A percentile compares a stretch with the other conserved stretches of the same genome.
phyloP scores from a whole-genome alignment of 2,797 vertebrate species.

The Sebastes aleutianus region DNA sequence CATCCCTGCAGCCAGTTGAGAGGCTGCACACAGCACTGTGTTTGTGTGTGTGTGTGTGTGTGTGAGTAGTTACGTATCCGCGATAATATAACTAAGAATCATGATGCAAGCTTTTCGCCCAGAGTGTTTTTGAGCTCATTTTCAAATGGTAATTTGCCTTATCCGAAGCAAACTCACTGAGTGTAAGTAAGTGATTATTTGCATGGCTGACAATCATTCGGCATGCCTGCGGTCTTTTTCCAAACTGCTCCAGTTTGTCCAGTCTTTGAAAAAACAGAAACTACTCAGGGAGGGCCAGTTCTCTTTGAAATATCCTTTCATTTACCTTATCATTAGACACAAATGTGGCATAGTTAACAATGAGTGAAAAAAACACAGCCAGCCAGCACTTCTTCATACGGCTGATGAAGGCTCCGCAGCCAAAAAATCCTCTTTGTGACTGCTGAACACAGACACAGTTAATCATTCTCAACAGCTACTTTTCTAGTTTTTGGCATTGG shows the following conservation, averaged over 20 bases:
- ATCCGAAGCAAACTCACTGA: conserved; percentile 93
- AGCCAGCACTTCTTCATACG: conserved; percentile 48
- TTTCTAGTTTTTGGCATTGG: conserved; percentile 35
- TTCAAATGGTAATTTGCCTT: conserved; percentile 99
- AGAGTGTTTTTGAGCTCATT: conserved; percentile 96
- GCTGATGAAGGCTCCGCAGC: conserved; percentile 58
- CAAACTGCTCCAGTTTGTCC: conserved; percentile 92
- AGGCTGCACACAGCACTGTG: conserved; percentile 33
- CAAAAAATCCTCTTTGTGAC: conserved; percentile 45
- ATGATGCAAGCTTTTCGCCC: conserved; percentile 90
- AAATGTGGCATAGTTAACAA: conserved; percentile 67
- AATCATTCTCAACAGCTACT: conserved; percentile 57
- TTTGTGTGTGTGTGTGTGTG: conserved; percentile 24
- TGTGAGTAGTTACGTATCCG: conserved; percentile 68
- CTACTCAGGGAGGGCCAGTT: conserved; percentile 81
- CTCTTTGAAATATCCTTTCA: conserved; percentile 84
- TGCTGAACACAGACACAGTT: conserved; percentile 50
- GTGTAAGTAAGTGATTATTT: conserved; percentile 99
- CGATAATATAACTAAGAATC: conserved; percentile 86
- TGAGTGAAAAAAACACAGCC: conserved; percentile 22
- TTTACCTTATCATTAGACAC: conserved; percentile 80
- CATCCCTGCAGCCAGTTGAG: conserved; percentile 67
- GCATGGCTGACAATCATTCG: conserved; percentile 96
- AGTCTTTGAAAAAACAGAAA: conserved; percentile 80
- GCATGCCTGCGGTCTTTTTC: conserved; percentile 89